Percentiles rank a stretch among this genome's conserved stretches.
phyloP scores from a whole-genome alignment of 2,888 invertebrate species.

The Xanthia togata region DNA sequence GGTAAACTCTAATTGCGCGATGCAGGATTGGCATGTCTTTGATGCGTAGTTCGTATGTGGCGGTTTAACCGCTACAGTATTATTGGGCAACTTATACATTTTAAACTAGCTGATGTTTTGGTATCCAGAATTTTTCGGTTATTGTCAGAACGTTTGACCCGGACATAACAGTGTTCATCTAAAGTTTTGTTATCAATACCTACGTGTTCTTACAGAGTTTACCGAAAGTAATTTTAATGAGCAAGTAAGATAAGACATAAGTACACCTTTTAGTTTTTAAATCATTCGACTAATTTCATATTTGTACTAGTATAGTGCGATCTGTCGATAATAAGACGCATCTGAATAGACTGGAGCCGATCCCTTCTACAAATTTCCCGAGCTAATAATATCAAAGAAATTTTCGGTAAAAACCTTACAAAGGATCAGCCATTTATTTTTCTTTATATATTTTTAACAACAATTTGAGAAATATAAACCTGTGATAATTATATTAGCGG shows the following conservation, averaged over 20 bases:
- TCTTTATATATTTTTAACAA: background rate
- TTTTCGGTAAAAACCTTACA: background rate
- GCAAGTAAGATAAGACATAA: slow-evolving; percentile 3
- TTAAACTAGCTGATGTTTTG: background rate
- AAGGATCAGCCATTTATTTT: background rate
- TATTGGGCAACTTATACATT: background rate
- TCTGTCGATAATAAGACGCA: background rate
- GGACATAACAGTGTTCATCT: slow-evolving; percentile 15
- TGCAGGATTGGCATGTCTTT: no score
- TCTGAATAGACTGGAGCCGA: background rate
- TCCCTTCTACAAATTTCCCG: background rate
- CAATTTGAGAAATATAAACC: background rate
- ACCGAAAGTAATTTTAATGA: slow-evolving; percentile 9
- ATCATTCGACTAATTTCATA: background rate
- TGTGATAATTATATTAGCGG: background rate
- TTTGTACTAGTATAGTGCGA: background rate
- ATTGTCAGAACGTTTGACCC: slow-evolving; percentile 28
- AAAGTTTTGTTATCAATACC: slow-evolving; percentile 23
- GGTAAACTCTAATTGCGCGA: no score
- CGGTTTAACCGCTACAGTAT: no score
- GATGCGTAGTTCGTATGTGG: no score
- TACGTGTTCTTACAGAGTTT: slow-evolving; percentile 1
- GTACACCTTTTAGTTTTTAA: slow-evolving; percentile 15
- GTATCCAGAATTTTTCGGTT: background rate
- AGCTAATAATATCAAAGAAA: background rate